Evolutionary conservation across 1,140 invertebrate species (phyloP).

Genomic region (Gonioctena quinquepunctata): DNA sequence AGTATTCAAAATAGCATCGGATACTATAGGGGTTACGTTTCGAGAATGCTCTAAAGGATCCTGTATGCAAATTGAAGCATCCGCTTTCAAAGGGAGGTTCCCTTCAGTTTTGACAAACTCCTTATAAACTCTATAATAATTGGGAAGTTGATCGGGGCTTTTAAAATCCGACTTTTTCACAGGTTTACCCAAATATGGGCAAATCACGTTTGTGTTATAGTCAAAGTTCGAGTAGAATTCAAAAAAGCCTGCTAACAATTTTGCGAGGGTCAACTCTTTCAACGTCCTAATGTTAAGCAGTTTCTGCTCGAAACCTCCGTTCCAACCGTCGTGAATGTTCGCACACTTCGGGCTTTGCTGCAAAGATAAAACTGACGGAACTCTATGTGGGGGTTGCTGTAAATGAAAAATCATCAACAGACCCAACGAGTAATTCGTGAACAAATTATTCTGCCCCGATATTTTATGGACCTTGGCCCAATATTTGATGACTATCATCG

Average conservation of each 20-base stretch:
- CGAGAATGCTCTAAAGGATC: slow-evolving; percentile 66
- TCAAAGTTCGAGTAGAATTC: slow-evolving; percentile 61
- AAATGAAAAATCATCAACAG: slow-evolving; percentile 69
- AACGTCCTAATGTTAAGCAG: slow-evolving; percentile 23
- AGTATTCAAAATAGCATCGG: slow-evolving; percentile 38
- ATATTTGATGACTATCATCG: slow-evolving; percentile 70
- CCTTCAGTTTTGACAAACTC: slow-evolving; percentile 42
- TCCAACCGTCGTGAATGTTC: slow-evolving; percentile 57
- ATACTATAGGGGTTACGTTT: slow-evolving; percentile 58
- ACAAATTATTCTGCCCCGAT: slow-evolving; percentile 56
- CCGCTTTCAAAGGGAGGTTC: slow-evolving; percentile 49
- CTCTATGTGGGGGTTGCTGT: slow-evolving; percentile 59
- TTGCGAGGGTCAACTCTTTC: slow-evolving; percentile 44
- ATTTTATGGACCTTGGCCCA: slow-evolving; percentile 67
- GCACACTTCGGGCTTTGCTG: slow-evolving; percentile 42
- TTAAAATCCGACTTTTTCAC: slow-evolving; percentile 56
- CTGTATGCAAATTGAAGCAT: slow-evolving; percentile 61
- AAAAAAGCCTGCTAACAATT: slow-evolving; percentile 64
- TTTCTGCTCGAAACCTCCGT: slow-evolving; percentile 55
- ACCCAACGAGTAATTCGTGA: slow-evolving; percentile 66
- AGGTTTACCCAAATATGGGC: slow-evolving; percentile 58
- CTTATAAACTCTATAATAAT: slow-evolving; percentile 58
- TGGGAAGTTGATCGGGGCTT: slow-evolving; percentile 50
- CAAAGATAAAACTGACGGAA: slow-evolving; percentile 56
- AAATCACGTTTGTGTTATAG: slow-evolving; percentile 59